Base-by-base conservation (phyloP, 2,888 invertebrate species). In the Emmelina monodactyla region DNA sequence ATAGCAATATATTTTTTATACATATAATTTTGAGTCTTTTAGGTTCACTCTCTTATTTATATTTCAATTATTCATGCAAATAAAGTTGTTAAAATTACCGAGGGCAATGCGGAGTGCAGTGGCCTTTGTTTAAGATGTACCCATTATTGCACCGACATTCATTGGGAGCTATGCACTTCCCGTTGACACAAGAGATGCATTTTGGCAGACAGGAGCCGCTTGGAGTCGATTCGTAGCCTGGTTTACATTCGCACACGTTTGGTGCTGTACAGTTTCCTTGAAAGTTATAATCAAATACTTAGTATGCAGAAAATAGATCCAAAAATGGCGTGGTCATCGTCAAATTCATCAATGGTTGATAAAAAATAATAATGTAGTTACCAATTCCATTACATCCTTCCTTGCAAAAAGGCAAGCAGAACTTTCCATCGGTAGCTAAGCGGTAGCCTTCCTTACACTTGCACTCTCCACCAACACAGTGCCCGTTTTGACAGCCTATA, bases 401-500 rank as follows among this genome's bases (percentile, higher is more conserved):
- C 25, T 42, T 55, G 40, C 89, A 89, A 14, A 65, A 61, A 0
- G 89, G 87, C 1, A 81, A 49, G 46, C 89, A 89, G 50, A 73
- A 85, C 44, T 79, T 82, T 28, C 84, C 75, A 1, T 82, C 75
- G 0, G 68, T 58, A 42, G 86, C 85, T 35, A 84, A 53, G 16
- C 58, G 73, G 48, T 72, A 86, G 1, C 88, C 79, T 30, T 81
- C 62, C 51, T 82, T 83, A 50, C 91, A 91, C 5, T 82, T 67
- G 41, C 91, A 91, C 22, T 78, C 76, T 1, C 83, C 76, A 0
- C 81, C 67, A 41, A 83, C 70, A 43, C 88, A 89, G 2, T 80
- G 71, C 0, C 88, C 88, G 42, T 88, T 84, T 41, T 85, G 79
- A 46, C 88, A 89, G 1, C 85, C 85, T 13, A 86, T 82, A 0